Percentiles rank a stretch among this genome's conserved stretches.
Conservation (phyloP, 2,797 vertebrate species). For the Scolopax bukidnonensis region DNA sequence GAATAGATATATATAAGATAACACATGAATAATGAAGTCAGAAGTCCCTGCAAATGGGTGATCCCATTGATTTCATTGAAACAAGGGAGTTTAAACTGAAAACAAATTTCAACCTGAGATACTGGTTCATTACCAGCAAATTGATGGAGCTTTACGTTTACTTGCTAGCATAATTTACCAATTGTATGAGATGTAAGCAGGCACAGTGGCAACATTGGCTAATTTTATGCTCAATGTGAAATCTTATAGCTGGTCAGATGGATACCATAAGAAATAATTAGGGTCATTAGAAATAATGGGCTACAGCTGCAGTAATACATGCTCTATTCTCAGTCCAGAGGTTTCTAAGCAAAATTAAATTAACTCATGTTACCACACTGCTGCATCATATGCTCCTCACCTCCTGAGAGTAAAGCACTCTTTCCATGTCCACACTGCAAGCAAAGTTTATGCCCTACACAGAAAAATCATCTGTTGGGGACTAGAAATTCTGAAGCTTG, state of each 20-base stretch:
- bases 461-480: neutral
- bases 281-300: conserved; percentile 66
- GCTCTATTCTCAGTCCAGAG: conserved; percentile 44
- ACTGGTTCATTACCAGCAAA: conserved; percentile 48
- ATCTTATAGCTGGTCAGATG: conserved; percentile 59
- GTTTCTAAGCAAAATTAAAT: conserved; percentile 64
- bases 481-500: neutral
- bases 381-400: conserved; percentile 30
- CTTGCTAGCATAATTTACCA: conserved; percentile 57
- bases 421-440: neutral
- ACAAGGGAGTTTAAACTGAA: conserved; percentile 15
- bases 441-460: neutral
- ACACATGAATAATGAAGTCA: conserved; percentile 7
- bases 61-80: conserved; percentile 42
- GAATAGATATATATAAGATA: neutral
- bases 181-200: conserved; percentile 37
- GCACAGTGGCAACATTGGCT: conserved; percentile 41
- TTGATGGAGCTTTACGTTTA: conserved; percentile 46
- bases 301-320: conserved; percentile 57
- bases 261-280: conserved; percentile 70
- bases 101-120: conserved; percentile 30
- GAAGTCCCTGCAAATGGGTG: neutral
- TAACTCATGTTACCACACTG: conserved; percentile 32
- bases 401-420: neutral
- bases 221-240: conserved; percentile 65